These are phyloP conservation scores for Acanthiza pusilla DNA, from an alignment of 2,797 vertebrate species.

Conservation along the genomic window DNA sequence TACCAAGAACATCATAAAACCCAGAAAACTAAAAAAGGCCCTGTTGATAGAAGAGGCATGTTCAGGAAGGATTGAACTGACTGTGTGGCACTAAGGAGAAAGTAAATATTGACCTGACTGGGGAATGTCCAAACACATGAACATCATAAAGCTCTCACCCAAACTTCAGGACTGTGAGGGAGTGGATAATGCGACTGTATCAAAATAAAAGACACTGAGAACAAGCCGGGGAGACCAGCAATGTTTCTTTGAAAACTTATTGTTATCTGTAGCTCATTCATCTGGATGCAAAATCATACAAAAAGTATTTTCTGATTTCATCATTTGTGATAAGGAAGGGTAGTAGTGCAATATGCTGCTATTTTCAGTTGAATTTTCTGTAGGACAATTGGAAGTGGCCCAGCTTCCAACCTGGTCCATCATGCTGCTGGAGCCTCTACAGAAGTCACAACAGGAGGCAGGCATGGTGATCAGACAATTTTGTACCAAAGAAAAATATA, in stretches of 20 bases:
- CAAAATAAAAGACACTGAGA: not conserved
- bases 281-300: not conserved
- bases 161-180: not conserved
- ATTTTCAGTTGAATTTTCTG: not conserved
- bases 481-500: not conserved
- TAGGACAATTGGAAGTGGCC: accelerated
- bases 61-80: not conserved
- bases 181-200: not conserved
- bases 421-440: not conserved
- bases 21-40: not conserved
- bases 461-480: accelerated
- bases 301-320: not conserved
- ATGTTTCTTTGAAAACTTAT: not conserved
- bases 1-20: not conserved
- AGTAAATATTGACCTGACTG: not conserved
- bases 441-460: accelerated
- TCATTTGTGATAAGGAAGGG: not conserved
- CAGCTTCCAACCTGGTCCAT: accelerated
- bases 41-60: not conserved
- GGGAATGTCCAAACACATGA: not conserved
- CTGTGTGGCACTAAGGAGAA: not conserved
- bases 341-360: not conserved
- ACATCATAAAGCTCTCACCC: not conserved
- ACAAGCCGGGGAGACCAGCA: not conserved
- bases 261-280: not conserved